Base-by-base conservation (phyloP, 2,888 invertebrate genomes). In the Melanargia galathea region DNA sequence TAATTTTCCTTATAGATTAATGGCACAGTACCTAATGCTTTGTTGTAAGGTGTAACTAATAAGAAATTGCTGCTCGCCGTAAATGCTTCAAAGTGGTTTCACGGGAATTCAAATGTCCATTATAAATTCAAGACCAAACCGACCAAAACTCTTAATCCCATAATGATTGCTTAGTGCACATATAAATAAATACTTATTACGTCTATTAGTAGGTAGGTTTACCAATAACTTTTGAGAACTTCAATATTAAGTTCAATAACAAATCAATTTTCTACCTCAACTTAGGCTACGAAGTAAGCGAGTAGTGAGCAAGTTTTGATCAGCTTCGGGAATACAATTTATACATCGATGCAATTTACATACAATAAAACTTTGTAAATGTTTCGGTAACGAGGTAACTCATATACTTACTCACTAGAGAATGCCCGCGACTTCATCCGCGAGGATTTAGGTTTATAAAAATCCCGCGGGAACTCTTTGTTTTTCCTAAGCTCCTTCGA, bases 341-440 rank as follows among this genome's bases (percentile, higher is more conserved):
- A n/a, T n/a, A n/a, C n/a, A n/a, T n/a, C n/a, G n/a, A n/a, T n/a
- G n/a, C n/a, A n/a, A n/a, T 87, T 87, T 83, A 80, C 81, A 82
- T 85, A 79, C 81, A 86, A 87, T 86, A 74, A 81, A 87, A 87
- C 79, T 87, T 87, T 77, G 67, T 49, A 61, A 45, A 11, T 46
- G 58, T 49, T 61, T 22, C n/a, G 46, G 20, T 8, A 35, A 46
- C 48, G 26, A 59, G 22, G 35, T 24, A 26, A 13, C 7, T 16
- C 13, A 8, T 18, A 33, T 38, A 58, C 11, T n/a, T n/a, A 3
- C 8, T 7, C 18, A 33, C 33, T 51, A 18, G 16, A n/a, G n/a
- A n/a, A n/a, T n/a, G n/a, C n/a, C n/a, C n/a, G n/a, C n/a, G n/a
- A n/a, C n/a, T n/a, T n/a, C n/a, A n/a, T n/a, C n/a, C n/a, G n/a